Evolutionary conservation across 2,888 invertebrate species (phyloP).

Genomic region (Himalopsyche japonica): DNA sequence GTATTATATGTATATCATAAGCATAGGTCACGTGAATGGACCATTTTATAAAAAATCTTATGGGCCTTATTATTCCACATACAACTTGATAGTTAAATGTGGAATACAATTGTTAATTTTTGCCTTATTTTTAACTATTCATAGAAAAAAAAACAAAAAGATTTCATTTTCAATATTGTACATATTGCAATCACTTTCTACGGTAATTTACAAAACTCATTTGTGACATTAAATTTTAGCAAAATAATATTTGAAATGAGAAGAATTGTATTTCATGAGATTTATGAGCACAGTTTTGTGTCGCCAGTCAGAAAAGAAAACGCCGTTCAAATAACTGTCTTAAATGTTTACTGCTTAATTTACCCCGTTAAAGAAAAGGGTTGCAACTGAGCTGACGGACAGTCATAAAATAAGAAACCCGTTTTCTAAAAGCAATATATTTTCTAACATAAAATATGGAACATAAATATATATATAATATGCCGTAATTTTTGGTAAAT

Average conservation of each 20-base stretch:
- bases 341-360: slow-evolving; percentile 14
- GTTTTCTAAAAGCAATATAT: neutral
- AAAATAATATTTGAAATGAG: neutral
- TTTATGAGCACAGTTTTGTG: neutral
- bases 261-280: neutral
- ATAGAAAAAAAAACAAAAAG: neutral
- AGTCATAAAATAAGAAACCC: neutral
- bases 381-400: neutral
- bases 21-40: too few relatives aligned
- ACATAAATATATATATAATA: neutral
- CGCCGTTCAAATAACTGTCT: slow-evolving; percentile 16
- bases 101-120: too few relatives aligned
- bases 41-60: too few relatives aligned
- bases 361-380: slow-evolving; percentile 24
- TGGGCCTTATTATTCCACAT: too few relatives aligned
- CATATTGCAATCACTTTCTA: neutral
- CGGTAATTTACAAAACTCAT: neutral
- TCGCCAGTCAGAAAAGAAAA: neutral
- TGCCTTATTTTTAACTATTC: too few relatives aligned
- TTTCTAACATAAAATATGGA: neutral
- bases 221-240: neutral
- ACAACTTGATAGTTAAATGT: too few relatives aligned
- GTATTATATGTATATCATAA: too few relatives aligned
- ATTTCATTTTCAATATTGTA: neutral
- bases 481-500: neutral